These are phyloP conservation scores for western clawed frog (Xenopus tropicalis) DNA, from an alignment of 2,113 vertebrate species.

Conservation along the genomic window DNA sequence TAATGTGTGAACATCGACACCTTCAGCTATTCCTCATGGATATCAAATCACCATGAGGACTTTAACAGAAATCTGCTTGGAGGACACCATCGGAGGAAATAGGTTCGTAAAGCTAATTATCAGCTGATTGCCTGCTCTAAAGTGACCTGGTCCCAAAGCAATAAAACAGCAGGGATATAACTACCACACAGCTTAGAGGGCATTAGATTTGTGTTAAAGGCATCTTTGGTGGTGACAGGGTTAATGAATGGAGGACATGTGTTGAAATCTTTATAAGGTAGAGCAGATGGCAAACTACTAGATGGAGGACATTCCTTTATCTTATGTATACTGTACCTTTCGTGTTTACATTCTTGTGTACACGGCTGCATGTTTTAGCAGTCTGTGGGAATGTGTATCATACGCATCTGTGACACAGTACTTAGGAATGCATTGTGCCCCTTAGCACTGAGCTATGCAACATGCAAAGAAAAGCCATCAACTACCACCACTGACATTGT, in stretches of 20 bases:
- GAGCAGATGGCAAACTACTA: slow-evolving; percentile 6
- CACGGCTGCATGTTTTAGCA: neutral
- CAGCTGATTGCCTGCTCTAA: slow-evolving; percentile 19
- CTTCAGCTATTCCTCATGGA: slow-evolving; percentile 2
- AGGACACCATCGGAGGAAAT: slow-evolving; percentile 14
- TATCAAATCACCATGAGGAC: slow-evolving; percentile 6
- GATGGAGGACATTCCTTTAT: slow-evolving; percentile 2
- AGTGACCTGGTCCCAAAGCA: slow-evolving; percentile 15
- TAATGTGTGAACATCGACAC: slow-evolving; percentile 19
- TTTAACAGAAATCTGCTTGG: neutral
- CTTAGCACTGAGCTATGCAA: neutral
- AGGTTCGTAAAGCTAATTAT: slow-evolving; percentile 14
- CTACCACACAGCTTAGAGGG: slow-evolving; percentile 1
- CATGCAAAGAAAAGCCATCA: neutral
- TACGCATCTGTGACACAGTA: neutral
- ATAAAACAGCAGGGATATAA: slow-evolving; percentile 18
- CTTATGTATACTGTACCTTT: slow-evolving; percentile 8
- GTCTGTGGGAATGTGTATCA: slow-evolving; percentile 2
- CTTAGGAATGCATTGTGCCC: too few species aligned
- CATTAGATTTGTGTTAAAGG: neutral
- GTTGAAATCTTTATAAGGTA: neutral
- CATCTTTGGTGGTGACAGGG: neutral
- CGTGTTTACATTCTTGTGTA: neutral
- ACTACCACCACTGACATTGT: neutral
- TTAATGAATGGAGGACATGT: neutral